Evolutionary conservation across 2,113 vertebrate genomes (phyloP).

Genomic region (Clarias batrachus): DNA sequence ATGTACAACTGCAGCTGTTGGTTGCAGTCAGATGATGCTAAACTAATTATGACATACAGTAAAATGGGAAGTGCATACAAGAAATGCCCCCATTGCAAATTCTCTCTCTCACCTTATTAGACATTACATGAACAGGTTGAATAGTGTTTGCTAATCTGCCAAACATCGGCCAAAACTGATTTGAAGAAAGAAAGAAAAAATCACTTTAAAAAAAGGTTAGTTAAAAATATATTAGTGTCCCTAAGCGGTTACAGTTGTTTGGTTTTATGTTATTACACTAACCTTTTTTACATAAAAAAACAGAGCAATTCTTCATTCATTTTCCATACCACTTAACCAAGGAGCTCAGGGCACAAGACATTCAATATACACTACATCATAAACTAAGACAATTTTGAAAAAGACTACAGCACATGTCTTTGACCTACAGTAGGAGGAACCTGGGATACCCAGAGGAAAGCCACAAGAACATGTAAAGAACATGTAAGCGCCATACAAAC

Average conservation of each 20-base stretch:
- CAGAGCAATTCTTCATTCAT: too few species aligned
- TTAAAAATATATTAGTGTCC: background rate
- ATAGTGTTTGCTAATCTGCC: background rate
- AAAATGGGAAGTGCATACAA: background rate
- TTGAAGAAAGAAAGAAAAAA: background rate
- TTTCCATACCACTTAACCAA: too few species aligned
- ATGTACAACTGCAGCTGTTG: background rate
- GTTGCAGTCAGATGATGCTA: background rate
- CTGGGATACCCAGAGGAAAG: too few species aligned
- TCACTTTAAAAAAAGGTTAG: background rate
- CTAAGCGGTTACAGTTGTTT: background rate
- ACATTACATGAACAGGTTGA: background rate
- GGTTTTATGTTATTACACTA: background rate
- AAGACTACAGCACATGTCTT: too few species aligned
- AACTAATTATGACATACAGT: background rate
- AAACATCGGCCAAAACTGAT: background rate
- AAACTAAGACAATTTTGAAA: too few species aligned
- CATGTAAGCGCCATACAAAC: too few species aligned
- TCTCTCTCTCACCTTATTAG: background rate
- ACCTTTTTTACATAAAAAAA: background rate
- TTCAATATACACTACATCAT: too few species aligned
- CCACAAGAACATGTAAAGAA: too few species aligned
- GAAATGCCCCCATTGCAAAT: background rate
- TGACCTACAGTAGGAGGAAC: too few species aligned
- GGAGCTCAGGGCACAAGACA: too few species aligned